A percentile compares a stretch with the other conserved stretches of the same genome.
These are phyloP conservation scores for Microtus pennsylvanicus DNA, from an alignment of 2,113 vertebrate genomes.

Conservation along the genomic window DNA sequence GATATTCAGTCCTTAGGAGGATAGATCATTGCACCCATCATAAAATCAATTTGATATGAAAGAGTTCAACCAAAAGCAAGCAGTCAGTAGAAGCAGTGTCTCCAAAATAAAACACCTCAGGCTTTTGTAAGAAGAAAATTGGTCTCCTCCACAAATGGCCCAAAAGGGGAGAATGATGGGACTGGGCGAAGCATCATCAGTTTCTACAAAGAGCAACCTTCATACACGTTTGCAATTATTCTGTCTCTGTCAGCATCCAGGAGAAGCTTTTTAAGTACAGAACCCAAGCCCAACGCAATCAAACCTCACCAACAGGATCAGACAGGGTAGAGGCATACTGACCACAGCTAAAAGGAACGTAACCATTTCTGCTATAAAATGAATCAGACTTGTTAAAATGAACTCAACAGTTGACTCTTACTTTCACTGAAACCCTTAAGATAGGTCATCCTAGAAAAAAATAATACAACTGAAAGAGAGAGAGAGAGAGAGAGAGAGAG, in stretches of 20 bases:
- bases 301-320: not conserved
- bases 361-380: not conserved
- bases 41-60: slow-evolving; percentile 38
- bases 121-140: not conserved
- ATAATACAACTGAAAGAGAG: not conserved
- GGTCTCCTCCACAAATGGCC: not conserved
- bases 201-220: not conserved
- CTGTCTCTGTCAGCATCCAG: not conserved
- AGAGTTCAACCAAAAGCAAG: slow-evolving; percentile 13
- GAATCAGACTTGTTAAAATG: not conserved
- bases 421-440: not conserved
- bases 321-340: not conserved
- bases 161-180: not conserved
- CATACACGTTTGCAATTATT: slow-evolving; percentile 4
- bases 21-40: not conserved
- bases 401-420: not conserved
- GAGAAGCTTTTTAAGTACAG: not conserved
- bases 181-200: not conserved
- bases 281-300: not conserved
- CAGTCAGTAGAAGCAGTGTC: not conserved
- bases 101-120: slow-evolving; percentile 19
- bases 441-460: not conserved
- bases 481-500: too few species aligned
- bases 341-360: not conserved
- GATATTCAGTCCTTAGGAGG: not conserved